Evolutionary conservation across 2,888 invertebrate genomes (phyloP), one percentile per base, ranked within the genome.

Genomic region (Trissolcus brochymenae): DNA sequence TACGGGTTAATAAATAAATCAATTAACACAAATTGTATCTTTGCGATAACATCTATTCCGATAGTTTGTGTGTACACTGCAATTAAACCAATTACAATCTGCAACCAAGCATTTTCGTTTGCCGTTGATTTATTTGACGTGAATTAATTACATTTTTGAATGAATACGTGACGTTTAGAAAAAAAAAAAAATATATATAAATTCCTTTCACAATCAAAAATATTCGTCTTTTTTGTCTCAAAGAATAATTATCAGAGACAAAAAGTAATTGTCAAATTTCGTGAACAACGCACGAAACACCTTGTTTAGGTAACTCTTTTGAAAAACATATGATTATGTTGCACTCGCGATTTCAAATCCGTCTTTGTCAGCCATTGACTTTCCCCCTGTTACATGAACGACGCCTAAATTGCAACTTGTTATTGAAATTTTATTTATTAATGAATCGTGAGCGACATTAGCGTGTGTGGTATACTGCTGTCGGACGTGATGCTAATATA

Each of bases 401-500:
- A 57, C 6, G 64, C 51, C 46, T 71, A 56, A 71, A 64, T 71
- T 53, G 43, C 51, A 21, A 62, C 62, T 64, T 14, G 64, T 64
- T 65, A 61, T 75, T 76, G 57, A 66, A 66, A 55, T 50, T 55
- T 66, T 66, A 56, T 66, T 73, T 66, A 56, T 66, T 73, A 76
- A 74, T 74, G 67, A 70, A 75, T 73, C 50, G 62, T 29, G 29
- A 29, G 29, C 73, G 61, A 54, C 49, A 57, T 66, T 62, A 25
- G 64, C 60, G 65, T 70, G 29, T 9, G 29, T 9, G 29, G 29
- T 49, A 71, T 66, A 29, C 40, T 16, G 51, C 59, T 71, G 66
- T 68, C 50, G 54, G 53, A 71, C 68, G 72, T 77, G 50, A 77
- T 70, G 79, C 64, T 77, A 77, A 79, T 79, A 53, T 70, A 77